A percentile compares a stretch with the other conserved stretches of the same genome.
Evolutionary conservation across 2,797 vertebrate species (phyloP).

Genomic region (Poecilia velifera): DNA sequence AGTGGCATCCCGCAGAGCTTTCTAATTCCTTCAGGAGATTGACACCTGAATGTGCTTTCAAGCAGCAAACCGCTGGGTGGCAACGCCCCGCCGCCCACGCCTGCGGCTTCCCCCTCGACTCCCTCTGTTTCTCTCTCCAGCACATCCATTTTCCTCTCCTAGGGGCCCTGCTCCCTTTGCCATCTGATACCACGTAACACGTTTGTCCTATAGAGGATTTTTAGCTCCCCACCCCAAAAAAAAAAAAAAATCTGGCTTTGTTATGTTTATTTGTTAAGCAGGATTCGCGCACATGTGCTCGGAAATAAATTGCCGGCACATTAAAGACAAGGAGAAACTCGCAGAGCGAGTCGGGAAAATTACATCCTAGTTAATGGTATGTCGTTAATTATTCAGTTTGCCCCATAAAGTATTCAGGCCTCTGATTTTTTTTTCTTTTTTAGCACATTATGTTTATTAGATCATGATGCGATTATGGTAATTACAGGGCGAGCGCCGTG

Average conservation of each 20-base stretch:
- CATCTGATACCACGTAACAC: conserved; percentile 25
- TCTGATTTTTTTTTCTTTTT: conserved; percentile 45
- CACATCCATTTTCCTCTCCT: conserved; percentile 2
- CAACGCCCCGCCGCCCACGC: conserved; percentile 31
- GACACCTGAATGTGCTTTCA: conserved; percentile 83
- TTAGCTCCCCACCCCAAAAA: not conserved
- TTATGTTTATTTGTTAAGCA: conserved; percentile 46
- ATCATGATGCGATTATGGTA: conserved; percentile 62
- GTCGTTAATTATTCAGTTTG: conserved; percentile 65
- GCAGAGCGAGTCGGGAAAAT: conserved; percentile 42
- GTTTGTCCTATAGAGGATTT: conserved; percentile 27
- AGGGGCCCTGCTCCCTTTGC: not conserved
- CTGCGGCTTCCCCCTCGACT: conserved; percentile 8
- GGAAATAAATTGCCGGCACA: conserved; percentile 18
- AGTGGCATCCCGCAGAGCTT: conserved; percentile 74
- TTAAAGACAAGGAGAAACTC: conserved; percentile 40
- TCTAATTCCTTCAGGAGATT: conserved; percentile 79
- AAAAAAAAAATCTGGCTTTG: conserved; percentile 19
- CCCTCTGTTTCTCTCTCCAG: not conserved
- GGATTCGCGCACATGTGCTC: conserved; percentile 17
- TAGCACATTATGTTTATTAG: conserved; percentile 69
- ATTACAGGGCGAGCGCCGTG: conserved; percentile 39
- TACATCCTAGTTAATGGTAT: conserved; percentile 54
- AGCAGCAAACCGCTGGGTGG: conserved; percentile 69
- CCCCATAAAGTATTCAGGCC: conserved; percentile 59